Evolutionary conservation across 1,140 invertebrate species (phyloP).

Genomic region (Mya arenaria): DNA sequence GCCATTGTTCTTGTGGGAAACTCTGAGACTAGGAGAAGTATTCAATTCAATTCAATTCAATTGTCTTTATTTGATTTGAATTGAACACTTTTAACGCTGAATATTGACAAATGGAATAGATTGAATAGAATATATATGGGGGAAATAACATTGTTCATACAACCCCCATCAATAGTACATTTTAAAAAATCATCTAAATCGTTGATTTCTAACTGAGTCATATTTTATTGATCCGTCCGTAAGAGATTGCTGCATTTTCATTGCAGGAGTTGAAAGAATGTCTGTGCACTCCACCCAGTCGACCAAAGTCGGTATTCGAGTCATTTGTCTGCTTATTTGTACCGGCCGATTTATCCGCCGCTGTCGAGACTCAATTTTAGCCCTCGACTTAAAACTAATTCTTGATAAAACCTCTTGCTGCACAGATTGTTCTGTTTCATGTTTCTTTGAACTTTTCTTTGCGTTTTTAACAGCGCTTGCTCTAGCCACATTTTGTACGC

Average conservation of each 20-base stretch:
- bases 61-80: too few relatives aligned
- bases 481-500: not conserved
- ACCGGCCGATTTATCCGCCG: not conserved
- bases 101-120: too few relatives aligned
- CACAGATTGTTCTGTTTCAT: not conserved
- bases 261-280: conserved; percentile 20
- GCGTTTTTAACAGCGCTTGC: not conserved
- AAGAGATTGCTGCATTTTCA: conserved; percentile 39
- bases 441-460: not conserved
- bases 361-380: not conserved
- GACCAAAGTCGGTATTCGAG: conserved; percentile 28
- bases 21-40: too few relatives aligned
- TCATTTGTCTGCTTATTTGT: not conserved
- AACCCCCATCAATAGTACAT: too few relatives aligned
- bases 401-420: not conserved
- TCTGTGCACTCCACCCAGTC: conserved; percentile 37
- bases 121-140: not conserved
- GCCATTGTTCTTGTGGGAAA: too few relatives aligned
- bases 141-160: too few relatives aligned
- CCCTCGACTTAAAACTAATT: not conserved
- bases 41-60: too few relatives aligned
- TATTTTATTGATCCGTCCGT: not conserved
- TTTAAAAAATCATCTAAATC: not conserved
- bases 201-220: conserved; percentile 36
- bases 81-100: too few relatives aligned